phyloP scores from a whole-genome alignment of 2,113 vertebrate genomes.

The Nematolebias whitei region DNA sequence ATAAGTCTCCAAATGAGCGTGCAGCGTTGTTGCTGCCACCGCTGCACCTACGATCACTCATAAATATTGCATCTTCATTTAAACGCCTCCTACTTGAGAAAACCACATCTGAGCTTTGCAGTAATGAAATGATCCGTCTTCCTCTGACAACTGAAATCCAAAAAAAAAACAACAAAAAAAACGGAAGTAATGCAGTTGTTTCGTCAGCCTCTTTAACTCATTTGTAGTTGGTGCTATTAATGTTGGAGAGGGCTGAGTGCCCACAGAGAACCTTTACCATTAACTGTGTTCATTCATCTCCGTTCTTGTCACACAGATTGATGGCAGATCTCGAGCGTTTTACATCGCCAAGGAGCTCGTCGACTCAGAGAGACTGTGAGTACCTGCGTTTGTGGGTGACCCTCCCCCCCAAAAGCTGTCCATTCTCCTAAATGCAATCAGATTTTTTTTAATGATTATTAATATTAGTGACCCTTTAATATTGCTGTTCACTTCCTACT shows the following conservation, averaged over 20 bases:
- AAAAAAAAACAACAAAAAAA: conserved; percentile 33
- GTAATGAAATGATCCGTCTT: conserved; percentile 82
- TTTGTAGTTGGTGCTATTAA: conserved; percentile 33
- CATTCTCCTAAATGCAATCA: background rate
- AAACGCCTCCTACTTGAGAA: conserved; percentile 65
- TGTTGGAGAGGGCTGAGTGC: conserved; percentile 44
- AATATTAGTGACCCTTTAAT: background rate
- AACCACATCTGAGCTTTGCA: conserved; percentile 49
- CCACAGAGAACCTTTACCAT: conserved; percentile 63
- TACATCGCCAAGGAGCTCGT: conserved; percentile 89
- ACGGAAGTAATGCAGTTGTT: conserved; percentile 39
- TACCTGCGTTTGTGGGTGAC: conserved; percentile 47
- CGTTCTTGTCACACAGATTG: conserved; percentile 80
- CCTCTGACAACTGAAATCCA: conserved; percentile 67
- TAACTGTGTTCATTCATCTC: conserved; percentile 65
- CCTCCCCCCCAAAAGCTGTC: conserved; percentile 3
- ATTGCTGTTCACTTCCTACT: background rate
- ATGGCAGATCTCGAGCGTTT: conserved; percentile 89
- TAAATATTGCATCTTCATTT: conserved; percentile 78
- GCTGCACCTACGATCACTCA: conserved; percentile 59
- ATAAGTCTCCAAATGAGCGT: conserved; percentile 71
- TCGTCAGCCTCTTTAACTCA: conserved; percentile 9
- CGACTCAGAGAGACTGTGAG: conserved; percentile 94
- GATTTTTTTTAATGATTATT: background rate
- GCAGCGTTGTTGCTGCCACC: conserved; percentile 63